Base-by-base conservation (phyloP, 2,113 vertebrate genomes). In the Chaetura pelagica region DNA sequence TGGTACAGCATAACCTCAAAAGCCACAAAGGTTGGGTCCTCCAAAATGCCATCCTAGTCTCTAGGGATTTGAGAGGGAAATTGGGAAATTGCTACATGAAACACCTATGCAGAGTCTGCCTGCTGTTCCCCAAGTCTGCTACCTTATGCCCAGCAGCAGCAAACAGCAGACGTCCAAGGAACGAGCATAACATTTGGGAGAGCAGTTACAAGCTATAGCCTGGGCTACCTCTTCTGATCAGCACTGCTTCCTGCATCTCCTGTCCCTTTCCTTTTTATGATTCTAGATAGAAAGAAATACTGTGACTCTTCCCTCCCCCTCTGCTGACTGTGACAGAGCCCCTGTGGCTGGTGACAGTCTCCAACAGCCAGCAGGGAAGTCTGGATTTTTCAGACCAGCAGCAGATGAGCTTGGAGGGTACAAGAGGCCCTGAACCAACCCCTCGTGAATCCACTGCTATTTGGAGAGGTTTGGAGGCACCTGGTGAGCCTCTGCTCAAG, bases 291-390 rank as follows among this genome's bases (percentile, higher is more conserved):
- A 22, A 26, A 63, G 85, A 15, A 74, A 22, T 42, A 19, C 24
- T 4, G 40, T 14, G 62, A 34, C 59, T 90, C 44, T 74, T 84
- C 74, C 52, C 9, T 16, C 6, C 32, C 52, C 49, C 83, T 94
- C 42, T 23, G 61, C 82, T 22, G 57, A 15, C 22, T 13, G 18
- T 3, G 8, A 2, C 71, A 21, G 46, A 59, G 74, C 52, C 58
- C 69, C 49, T 12, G 86, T 0, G 9, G 80, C 94, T 32, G 59
- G 3, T 27, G 86, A 12, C 24, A 35, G 26, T 23, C 46, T 52
- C 63, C 19, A 7, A n/a, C 0, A 5, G 23, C 9, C 40, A 54
- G 55, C 35, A 35, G n/a, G 0, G 22, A n/a, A 21, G 29, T 32
- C 15, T 17, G 81, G 58, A 44, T 40, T 71, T 61, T 75, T 40